These are phyloP conservation scores for Microcebus griseorufus DNA, from an alignment of 2,113 vertebrate genomes.

Conservation along the genomic window DNA sequence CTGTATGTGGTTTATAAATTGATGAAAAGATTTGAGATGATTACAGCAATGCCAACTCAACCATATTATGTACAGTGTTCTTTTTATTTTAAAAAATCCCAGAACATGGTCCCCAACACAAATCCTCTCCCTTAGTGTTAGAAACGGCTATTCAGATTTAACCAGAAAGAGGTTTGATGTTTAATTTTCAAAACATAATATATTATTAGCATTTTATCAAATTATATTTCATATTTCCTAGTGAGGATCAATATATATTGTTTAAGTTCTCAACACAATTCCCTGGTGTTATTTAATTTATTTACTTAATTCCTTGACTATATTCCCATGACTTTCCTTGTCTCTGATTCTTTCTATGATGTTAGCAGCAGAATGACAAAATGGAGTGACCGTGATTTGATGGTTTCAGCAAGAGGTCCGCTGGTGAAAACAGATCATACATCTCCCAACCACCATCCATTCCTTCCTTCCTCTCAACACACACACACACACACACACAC, in stretches of 20 bases:
- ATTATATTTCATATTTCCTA: constrained; percentile 7
- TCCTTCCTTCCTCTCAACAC: background rate
- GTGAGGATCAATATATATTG: background rate
- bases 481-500: background rate
- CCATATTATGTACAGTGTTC: background rate
- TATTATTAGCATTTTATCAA: background rate
- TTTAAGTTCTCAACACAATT: constrained; percentile 13
- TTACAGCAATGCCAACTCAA: background rate
- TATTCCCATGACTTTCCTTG: background rate
- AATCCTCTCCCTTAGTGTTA: background rate
- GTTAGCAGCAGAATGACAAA: background rate
- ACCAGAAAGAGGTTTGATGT: background rate
- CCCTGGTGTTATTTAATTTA: background rate
- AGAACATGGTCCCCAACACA: background rate
- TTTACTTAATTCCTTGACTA: background rate
- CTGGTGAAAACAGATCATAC: background rate
- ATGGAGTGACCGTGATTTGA: background rate
- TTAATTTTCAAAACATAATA: background rate
- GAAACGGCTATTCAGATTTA: background rate
- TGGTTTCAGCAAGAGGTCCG: background rate
- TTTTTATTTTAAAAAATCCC: background rate
- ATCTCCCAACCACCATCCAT: background rate
- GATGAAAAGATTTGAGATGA: background rate
- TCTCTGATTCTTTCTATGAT: background rate
- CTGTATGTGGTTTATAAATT: background rate